phyloP scores from a whole-genome alignment of 2,888 invertebrate genomes.

The Peribatodes rhomboidaria region DNA sequence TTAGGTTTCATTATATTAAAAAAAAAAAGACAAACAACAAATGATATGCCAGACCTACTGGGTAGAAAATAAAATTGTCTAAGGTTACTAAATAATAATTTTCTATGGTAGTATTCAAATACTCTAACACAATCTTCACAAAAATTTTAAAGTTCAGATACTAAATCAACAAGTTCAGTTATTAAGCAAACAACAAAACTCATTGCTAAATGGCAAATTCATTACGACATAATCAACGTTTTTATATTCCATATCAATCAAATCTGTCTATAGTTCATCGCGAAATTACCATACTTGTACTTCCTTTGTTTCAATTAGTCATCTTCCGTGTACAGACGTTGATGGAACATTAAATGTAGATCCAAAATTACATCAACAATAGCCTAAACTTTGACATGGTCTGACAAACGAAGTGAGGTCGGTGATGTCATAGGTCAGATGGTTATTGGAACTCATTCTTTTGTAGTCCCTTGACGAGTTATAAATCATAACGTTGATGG shows the following conservation, averaged over 20 bases:
- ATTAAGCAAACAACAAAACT: slow-evolving; percentile 18
- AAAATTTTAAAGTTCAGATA: neutral
- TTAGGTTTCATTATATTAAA: slow-evolving; percentile 11
- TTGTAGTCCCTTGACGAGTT: slow-evolving; percentile 63
- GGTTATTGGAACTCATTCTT: slow-evolving; percentile 65
- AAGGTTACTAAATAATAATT: neutral
- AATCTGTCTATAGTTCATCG: slow-evolving; percentile 42
- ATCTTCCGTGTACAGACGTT: slow-evolving; percentile 62
- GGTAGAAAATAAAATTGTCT: neutral
- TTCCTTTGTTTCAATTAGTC: slow-evolving; percentile 48
- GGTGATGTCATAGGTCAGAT: slow-evolving; percentile 78
- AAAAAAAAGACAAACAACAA: slow-evolving; percentile 20
- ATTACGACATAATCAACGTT: slow-evolving; percentile 25
- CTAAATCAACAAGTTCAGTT: neutral
- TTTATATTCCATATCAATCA: slow-evolving; percentile 42
- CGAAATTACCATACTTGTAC: slow-evolving; percentile 48
- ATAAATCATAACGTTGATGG: slow-evolving; percentile 68
- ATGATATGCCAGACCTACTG: slow-evolving; percentile 11
- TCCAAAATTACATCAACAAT: slow-evolving; percentile 34
- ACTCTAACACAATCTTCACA: neutral
- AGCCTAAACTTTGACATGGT: slow-evolving; percentile 64
- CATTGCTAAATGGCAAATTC: slow-evolving; percentile 28
- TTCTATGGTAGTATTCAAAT: neutral
- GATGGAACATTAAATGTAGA: slow-evolving; percentile 47
- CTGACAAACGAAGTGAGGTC: slow-evolving; percentile 59